Percentiles rank a stretch among this genome's conserved stretches.
Conservation (phyloP, 2,888 invertebrate genomes). For the Embidobia sp. region DNA sequence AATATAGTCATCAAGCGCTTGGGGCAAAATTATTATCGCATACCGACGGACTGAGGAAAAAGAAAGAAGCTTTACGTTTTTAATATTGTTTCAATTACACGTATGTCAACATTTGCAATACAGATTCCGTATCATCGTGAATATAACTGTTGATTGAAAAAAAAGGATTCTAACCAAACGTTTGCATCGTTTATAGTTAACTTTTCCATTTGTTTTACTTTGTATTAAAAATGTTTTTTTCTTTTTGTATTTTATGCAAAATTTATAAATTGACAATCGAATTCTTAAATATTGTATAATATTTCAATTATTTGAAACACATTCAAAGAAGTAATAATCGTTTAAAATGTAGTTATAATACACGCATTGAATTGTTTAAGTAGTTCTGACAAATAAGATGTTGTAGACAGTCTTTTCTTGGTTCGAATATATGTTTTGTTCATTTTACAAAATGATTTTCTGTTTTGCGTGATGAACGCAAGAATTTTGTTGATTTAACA, state of each 20-base stretch:
- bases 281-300: too few species aligned
- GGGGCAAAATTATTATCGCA: constrained; percentile 22
- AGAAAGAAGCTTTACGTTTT: constrained; percentile 29
- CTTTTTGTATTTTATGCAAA: constrained; percentile 1
- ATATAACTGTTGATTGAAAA: constrained; percentile 40
- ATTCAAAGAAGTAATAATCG: too few species aligned
- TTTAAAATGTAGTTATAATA: too few species aligned
- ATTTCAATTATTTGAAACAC: too few species aligned
- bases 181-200: constrained; percentile 19
- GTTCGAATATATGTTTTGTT: too few species aligned
- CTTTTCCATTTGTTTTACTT: constrained; percentile 14
- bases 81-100: constrained; percentile 55
- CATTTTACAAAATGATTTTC: too few species aligned
- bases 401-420: too few species aligned
- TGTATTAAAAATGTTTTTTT: constrained; percentile 12
- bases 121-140: constrained; percentile 23
- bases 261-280: too few species aligned
- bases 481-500: too few species aligned
- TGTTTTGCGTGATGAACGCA: too few species aligned
- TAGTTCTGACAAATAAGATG: too few species aligned
- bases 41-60: constrained; percentile 17
- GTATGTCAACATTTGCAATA: constrained; percentile 37
- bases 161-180: constrained; percentile 35
- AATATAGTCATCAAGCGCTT: constrained; percentile 42
- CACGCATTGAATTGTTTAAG: too few species aligned